These are phyloP conservation scores for Diarsia mendica DNA, from an alignment of 2,888 invertebrate genomes.

Conservation along the genomic window DNA sequence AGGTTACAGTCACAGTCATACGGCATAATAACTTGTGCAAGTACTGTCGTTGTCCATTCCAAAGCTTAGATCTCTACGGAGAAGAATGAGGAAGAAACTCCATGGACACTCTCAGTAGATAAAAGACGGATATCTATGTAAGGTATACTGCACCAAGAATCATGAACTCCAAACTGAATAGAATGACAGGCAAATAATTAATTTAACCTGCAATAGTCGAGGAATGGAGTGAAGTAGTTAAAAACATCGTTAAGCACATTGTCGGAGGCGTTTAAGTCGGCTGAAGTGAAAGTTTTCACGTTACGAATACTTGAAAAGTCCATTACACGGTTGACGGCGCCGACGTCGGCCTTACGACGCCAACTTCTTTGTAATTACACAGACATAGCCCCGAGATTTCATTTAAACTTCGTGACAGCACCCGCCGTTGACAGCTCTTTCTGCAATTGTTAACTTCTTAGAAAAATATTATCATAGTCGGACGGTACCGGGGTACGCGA, in stretches of 20 bases:
- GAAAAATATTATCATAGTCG: slow-evolving; percentile 74
- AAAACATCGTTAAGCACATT: slow-evolving; percentile 89
- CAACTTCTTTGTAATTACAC: slow-evolving; percentile 87
- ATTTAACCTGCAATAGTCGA: slow-evolving; percentile 83
- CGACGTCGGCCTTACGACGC: slow-evolving; percentile 81
- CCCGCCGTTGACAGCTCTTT: slow-evolving; percentile 79
- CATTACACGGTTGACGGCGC: slow-evolving; percentile 87
- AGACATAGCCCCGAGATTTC: slow-evolving; percentile 86
- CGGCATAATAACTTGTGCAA: too few species aligned
- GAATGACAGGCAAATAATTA: slow-evolving; percentile 78
- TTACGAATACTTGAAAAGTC: slow-evolving; percentile 89
- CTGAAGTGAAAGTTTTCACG: slow-evolving; percentile 87
- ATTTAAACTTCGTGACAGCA: slow-evolving; percentile 87
- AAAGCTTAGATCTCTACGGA: too few species aligned
- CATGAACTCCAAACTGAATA: slow-evolving; percentile 62
- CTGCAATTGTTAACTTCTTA: slow-evolving; percentile 78
- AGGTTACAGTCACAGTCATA: too few species aligned
- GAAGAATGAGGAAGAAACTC: too few species aligned
- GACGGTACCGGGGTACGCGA: slow-evolving; percentile 23
- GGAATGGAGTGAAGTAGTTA: slow-evolving; percentile 85
- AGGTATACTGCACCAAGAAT: slow-evolving; percentile 27
- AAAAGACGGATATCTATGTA: neutral
- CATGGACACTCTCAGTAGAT: too few species aligned
- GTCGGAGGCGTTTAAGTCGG: slow-evolving; percentile 85
- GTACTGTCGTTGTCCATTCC: too few species aligned